A percentile compares a stretch with the other conserved stretches of the same genome.
phyloP scores from a whole-genome alignment of 2,113 vertebrate genomes.

The Petrocephalus microphthalmus region DNA sequence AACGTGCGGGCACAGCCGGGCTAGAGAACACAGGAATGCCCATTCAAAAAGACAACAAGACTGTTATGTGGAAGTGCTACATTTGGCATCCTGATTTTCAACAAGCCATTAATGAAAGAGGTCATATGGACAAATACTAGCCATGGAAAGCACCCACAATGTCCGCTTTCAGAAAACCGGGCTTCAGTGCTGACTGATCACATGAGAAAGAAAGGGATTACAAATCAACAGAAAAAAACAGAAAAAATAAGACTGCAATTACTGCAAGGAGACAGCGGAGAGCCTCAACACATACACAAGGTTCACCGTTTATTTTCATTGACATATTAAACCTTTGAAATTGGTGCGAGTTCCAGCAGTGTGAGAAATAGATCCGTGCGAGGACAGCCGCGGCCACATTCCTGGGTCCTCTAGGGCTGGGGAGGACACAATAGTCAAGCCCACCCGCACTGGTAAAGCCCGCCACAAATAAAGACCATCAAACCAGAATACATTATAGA shows the following conservation, averaged over 20 bases:
- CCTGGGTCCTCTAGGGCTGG: neutral
- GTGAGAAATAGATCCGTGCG: neutral
- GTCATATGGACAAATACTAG: neutral
- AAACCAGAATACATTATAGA: neutral
- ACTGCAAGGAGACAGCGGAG: neutral
- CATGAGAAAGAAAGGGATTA: neutral
- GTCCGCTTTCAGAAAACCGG: neutral
- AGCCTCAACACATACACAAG: neutral
- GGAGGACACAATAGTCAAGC: too few species aligned
- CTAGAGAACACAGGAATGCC: neutral
- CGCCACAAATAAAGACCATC: neutral
- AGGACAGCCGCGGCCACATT: neutral
- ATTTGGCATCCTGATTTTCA: neutral
- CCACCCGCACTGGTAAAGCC: neutral
- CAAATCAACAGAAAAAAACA: neutral
- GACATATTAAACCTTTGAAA: slow-evolving; percentile 8
- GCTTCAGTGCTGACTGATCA: neutral
- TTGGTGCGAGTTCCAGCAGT: slow-evolving; percentile 10
- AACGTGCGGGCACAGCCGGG: neutral
- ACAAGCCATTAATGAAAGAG: neutral
- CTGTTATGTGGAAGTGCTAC: neutral
- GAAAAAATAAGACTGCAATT: neutral
- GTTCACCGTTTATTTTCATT: slow-evolving; percentile 9
- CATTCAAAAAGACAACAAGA: neutral
- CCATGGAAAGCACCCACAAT: neutral